Conservation (phyloP, 2,113 vertebrate genomes). For the Poeciliopsis occidentalis region DNA sequence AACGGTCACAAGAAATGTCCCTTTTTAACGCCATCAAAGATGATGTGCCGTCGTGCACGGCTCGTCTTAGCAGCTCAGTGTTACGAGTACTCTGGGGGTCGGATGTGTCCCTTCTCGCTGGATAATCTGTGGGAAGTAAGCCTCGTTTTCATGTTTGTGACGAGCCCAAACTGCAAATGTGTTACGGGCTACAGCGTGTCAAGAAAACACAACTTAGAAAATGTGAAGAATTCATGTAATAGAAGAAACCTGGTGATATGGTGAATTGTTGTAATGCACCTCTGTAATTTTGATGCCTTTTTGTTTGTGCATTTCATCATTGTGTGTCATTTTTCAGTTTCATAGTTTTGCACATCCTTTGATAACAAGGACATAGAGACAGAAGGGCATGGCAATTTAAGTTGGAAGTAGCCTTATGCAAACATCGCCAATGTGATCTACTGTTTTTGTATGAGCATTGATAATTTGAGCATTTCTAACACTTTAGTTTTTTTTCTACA, state of each 20-base stretch:
- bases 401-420: too few relatives aligned
- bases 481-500: background rate
- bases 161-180: constrained; percentile 39
- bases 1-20: constrained; percentile 47
- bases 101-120: constrained; percentile 37
- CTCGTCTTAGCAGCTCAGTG: constrained; percentile 42
- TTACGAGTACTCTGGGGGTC: constrained; percentile 22
- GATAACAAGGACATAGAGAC: too few relatives aligned
- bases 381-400: too few relatives aligned
- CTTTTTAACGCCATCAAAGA: constrained; percentile 52
- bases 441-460: background rate
- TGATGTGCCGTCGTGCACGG: constrained; percentile 54
- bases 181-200: constrained; percentile 39
- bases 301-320: constrained; percentile 22
- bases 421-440: too few relatives aligned
- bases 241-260: constrained; percentile 35
- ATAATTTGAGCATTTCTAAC: background rate
- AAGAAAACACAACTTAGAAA: constrained; percentile 59
- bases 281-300: constrained; percentile 26
- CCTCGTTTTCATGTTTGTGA: constrained; percentile 59
- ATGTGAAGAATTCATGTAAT: constrained; percentile 74
- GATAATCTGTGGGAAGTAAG: constrained; percentile 51
- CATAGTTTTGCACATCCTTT: constrained; percentile 37
- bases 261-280: constrained; percentile 14
- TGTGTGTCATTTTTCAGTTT: constrained; percentile 18